Conservation (phyloP, 2,888 invertebrate species). For the Megastigmus dorsalis region DNA sequence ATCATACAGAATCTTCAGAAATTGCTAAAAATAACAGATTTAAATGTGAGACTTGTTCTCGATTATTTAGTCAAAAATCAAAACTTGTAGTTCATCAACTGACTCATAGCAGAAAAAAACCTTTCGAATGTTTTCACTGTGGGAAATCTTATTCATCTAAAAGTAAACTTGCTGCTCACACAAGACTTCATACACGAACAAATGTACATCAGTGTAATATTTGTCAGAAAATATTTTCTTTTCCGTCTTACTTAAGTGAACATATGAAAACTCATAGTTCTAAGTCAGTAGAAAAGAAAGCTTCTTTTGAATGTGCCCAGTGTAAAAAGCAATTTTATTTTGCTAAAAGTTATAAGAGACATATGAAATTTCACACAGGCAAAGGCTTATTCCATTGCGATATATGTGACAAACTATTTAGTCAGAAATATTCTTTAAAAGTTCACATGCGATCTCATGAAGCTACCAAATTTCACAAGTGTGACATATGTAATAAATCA, state of each 20-base stretch:
- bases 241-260: slow-evolving; percentile 72
- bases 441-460: slow-evolving; percentile 70
- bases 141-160: slow-evolving; percentile 69
- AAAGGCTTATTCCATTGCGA: slow-evolving; percentile 69
- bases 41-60: slow-evolving; percentile 65
- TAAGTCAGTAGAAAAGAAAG: slow-evolving; percentile 50
- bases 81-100: slow-evolving; percentile 66
- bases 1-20: not conserved
- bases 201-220: slow-evolving; percentile 70
- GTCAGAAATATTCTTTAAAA: slow-evolving; percentile 69
- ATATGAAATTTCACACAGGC: slow-evolving; percentile 67
- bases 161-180: slow-evolving; percentile 71
- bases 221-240: slow-evolving; percentile 72
- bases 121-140: slow-evolving; percentile 67
- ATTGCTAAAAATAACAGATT: slow-evolving; percentile 50
- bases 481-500: slow-evolving; percentile 69
- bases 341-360: slow-evolving; percentile 67
- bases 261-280: slow-evolving; percentile 69
- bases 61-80: slow-evolving; percentile 66
- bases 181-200: slow-evolving; percentile 67
- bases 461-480: slow-evolving; percentile 66
- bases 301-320: slow-evolving; percentile 63
- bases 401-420: slow-evolving; percentile 72
- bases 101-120: slow-evolving; percentile 65
- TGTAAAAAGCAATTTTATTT: slow-evolving; percentile 68